Conservation (phyloP, 64 coral and sea anemone species). For the Anthopleura sola region DNA sequence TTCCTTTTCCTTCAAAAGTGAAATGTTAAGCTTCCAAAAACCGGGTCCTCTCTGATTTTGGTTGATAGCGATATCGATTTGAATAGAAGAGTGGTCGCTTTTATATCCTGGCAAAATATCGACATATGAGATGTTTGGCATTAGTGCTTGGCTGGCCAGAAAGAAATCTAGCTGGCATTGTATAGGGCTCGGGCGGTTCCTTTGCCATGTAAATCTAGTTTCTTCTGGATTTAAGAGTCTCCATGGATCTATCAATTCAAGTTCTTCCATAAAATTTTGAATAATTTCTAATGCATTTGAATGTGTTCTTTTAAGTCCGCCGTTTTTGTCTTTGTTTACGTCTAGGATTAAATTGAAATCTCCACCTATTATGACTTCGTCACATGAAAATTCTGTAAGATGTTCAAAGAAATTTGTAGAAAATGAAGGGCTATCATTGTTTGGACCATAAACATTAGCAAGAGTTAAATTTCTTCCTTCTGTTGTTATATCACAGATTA, state of each 20-base stretch:
- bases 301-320: not conserved
- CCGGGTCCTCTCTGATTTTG: constrained; percentile 40
- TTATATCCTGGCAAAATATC: constrained; percentile 42
- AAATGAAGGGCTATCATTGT: constrained; percentile 9
- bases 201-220: constrained; percentile 5
- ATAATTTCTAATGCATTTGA: not conserved
- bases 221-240: constrained; percentile 9
- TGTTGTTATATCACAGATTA: too few species aligned
- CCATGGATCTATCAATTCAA: constrained; percentile 11
- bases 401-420: constrained; percentile 13
- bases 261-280: constrained; percentile 4
- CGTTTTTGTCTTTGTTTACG: not conserved
- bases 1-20: constrained; percentile 29
- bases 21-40: constrained; percentile 47
- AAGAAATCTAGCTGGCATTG: constrained; percentile 26
- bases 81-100: constrained; percentile 34
- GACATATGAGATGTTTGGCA: not conserved
- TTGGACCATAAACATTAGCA: constrained; percentile 20
- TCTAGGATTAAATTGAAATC: constrained; percentile 22
- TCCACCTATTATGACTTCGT: constrained; percentile 6
- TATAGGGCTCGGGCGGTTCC: constrained; percentile 17
- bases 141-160: not conserved
- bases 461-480: too few species aligned
- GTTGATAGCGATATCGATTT: constrained; percentile 6
- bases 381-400: not conserved